phyloP scores from a whole-genome alignment of 1,140 invertebrate species.

The Agraylea sexmaculata region DNA sequence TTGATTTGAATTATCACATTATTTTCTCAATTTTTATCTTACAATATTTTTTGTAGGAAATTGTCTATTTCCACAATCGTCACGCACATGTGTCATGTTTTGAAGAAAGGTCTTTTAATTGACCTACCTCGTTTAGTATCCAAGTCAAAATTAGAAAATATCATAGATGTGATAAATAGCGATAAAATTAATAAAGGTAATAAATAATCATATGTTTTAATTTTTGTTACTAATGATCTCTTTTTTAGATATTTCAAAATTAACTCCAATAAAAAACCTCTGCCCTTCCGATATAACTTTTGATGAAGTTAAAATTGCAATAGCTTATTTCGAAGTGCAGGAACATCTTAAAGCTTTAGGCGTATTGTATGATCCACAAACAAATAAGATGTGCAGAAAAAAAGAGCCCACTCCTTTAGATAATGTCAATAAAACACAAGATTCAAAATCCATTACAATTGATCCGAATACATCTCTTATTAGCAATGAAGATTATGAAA shows the following conservation, averaged over 20 bases:
- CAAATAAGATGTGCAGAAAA: too few relatives aligned
- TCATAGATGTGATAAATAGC: neutral
- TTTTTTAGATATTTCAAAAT: neutral
- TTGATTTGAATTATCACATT: too few relatives aligned
- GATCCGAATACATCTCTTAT: neutral
- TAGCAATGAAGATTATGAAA: slow-evolving; percentile 4
- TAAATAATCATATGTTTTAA: neutral
- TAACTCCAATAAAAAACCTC: neutral
- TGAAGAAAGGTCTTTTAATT: neutral
- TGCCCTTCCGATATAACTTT: neutral
- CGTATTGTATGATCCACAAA: neutral
- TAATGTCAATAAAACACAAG: neutral
- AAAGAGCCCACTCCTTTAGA: neutral
- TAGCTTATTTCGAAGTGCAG: neutral
- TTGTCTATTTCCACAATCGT: neutral
- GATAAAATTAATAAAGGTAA: neutral
- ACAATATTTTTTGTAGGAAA: neutral
- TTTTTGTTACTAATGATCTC: neutral
- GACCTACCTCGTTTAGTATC: neutral
- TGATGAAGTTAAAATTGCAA: neutral
- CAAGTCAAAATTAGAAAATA: neutral
- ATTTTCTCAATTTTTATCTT: too few relatives aligned
- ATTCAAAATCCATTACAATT: neutral
- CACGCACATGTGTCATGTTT: neutral
- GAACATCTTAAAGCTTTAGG: neutral